Conservation (phyloP, 1,140 invertebrate genomes). For the Musca domestica region DNA sequence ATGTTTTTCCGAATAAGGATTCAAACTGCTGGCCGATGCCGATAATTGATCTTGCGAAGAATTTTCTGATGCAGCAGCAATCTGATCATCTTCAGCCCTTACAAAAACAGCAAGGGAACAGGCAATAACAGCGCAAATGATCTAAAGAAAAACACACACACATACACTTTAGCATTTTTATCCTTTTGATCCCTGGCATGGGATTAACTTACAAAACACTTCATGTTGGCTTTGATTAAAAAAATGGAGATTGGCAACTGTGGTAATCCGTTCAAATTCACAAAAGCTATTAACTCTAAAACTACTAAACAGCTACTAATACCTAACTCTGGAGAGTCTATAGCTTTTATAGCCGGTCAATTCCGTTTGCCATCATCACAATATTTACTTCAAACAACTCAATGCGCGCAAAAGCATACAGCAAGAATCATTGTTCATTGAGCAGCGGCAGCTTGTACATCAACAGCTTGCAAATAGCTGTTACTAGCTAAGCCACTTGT, state of each 20-base stretch:
- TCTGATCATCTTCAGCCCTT: constrained; percentile 9
- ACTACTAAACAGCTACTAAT: constrained; percentile 25
- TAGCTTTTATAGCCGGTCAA: constrained; percentile 24
- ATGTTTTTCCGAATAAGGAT: constrained; percentile 20
- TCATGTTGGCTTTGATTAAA: constrained; percentile 22
- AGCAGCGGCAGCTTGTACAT: too few species aligned
- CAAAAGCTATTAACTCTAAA: constrained; percentile 22
- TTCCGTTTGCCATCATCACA: too few species aligned
- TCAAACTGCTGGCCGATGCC: constrained; percentile 21
- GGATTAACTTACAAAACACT: constrained; percentile 27
- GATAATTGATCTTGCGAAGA: constrained; percentile 6
- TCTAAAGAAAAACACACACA: not conserved
- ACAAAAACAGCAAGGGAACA: not conserved
- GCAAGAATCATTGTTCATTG: too few species aligned
- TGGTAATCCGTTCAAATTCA: not conserved
- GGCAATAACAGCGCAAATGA: constrained; percentile 7
- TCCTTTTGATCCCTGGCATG: too few species aligned
- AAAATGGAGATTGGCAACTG: not conserved
- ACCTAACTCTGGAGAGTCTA: constrained; percentile 7
- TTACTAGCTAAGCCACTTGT: too few species aligned
- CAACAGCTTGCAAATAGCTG: too few species aligned
- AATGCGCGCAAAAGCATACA: too few species aligned
- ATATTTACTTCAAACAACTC: too few species aligned
- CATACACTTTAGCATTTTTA: not conserved
- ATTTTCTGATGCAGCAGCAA: not conserved